Base-by-base conservation (phyloP, 1,140 invertebrate species). In the Maniola jurtina region DNA sequence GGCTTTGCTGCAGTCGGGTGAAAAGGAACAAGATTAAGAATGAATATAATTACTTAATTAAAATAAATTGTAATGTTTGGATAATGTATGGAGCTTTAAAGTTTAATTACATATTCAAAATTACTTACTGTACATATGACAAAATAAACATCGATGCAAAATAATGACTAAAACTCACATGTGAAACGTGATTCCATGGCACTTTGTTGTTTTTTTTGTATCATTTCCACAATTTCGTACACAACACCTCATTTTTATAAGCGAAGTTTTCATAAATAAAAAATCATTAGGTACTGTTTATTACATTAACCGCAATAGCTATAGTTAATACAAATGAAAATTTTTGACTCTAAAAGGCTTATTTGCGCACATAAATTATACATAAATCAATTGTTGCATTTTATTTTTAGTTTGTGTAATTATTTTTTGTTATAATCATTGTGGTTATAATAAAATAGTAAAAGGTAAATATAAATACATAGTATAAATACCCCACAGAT, bases 111-210 rank as follows among this genome's bases (percentile, higher is more conserved):
- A 40, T 3, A 40, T 40, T 8, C 42, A 45, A 5, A 11, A 1
- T 9, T 42, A 9, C n/a, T 25, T 25, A 25, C 25, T 25, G 25
- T 42, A 5, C n/a, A n/a, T 50, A 56, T 36, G 2, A 42, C 13
- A 34, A 34, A 57, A n/a, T n/a, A n/a, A n/a, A n/a, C n/a, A n/a
- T n/a, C n/a, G n/a, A n/a, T n/a, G n/a, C n/a, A n/a, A n/a, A n/a
- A 54, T 61, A 58, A 35, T 61, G 45, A 70, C 14, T 33, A 54
- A 38, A 71, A 83, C 84, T 79, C 74, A 87, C 84, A 80, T 61
- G 48, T 87, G 84, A 73, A 87, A 87, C 9, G 83, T 84, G 52
- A 87, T 80, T 59, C 81, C 81, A 72, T 85, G 68, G 58, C 70
- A 71, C 76, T 84, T 87, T 10, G 69, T 77, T 0, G 71, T 78